Evolutionary conservation across 23 tunicate species (phyloP).

Genomic region (Botrylloides violaceus): DNA sequence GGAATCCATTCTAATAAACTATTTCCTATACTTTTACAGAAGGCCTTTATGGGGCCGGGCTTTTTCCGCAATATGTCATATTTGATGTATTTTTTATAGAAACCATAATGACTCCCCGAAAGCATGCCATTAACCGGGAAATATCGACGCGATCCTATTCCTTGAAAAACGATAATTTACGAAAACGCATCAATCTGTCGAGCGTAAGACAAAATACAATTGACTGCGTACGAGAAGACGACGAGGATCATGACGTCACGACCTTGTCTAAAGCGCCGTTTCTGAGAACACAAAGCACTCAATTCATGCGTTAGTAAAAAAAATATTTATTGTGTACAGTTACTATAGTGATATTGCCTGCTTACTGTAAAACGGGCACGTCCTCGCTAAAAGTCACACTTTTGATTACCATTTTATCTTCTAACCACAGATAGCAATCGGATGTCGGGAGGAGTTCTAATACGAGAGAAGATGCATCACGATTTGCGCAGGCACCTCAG

Average conservation of each 20-base stretch:
- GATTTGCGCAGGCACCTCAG: constrained; percentile 9
- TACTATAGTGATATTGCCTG: background rate
- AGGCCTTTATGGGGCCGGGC: no score
- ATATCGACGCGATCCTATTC: constrained; percentile 4
- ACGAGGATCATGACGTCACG: no score
- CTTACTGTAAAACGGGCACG: no score
- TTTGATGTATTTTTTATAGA: no score
- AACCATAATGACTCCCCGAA: background rate
- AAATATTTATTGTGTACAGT: background rate
- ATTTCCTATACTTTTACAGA: no score
- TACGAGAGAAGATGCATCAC: constrained; percentile 10
- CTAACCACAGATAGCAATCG: background rate
- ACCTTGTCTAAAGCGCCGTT: no score
- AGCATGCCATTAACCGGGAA: constrained; percentile 5
- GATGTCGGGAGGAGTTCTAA: constrained; percentile 8
- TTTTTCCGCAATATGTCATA: no score
- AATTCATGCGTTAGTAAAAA: background rate
- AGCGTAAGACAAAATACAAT: background rate
- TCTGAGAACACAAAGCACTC: no score
- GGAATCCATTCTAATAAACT: no score
- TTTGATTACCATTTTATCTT: background rate
- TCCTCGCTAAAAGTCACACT: background rate
- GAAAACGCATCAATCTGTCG: background rate
- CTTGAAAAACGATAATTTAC: constrained; percentile 1
- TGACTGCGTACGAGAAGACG: constrained; percentile 2